Evolutionary conservation across 2,797 vertebrate genomes (phyloP).

Genomic region (Epinephelus awoara): DNA sequence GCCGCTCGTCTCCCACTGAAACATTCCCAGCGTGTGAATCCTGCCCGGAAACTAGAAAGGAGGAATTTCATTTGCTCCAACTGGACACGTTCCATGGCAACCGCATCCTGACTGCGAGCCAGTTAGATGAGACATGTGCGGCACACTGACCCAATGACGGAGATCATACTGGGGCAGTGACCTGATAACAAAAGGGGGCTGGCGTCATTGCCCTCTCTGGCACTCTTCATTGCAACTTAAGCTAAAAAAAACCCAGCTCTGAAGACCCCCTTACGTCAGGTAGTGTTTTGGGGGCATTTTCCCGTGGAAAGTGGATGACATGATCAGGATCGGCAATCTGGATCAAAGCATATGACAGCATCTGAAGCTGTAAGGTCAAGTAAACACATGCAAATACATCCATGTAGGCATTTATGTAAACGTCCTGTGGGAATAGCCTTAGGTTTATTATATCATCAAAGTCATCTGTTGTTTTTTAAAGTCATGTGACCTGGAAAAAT

Average conservation of each 20-base stretch:
- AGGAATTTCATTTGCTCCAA: constrained; percentile 72
- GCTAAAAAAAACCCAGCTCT: background rate
- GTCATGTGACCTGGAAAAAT: constrained; percentile 47
- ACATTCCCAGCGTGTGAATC: constrained; percentile 70
- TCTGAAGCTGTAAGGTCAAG: constrained; percentile 9
- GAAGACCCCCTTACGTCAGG: constrained; percentile 26
- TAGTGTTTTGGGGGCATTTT: constrained; percentile 7
- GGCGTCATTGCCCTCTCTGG: constrained; percentile 40
- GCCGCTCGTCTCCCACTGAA: constrained; percentile 57
- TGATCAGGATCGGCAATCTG: constrained; percentile 8
- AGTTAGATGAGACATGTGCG: constrained; percentile 70
- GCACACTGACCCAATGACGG: constrained; percentile 81
- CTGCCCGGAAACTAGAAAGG: constrained; percentile 83
- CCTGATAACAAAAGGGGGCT: constrained; percentile 72
- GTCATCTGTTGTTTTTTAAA: constrained; percentile 47
- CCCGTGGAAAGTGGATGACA: background rate
- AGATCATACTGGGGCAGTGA: constrained; percentile 65
- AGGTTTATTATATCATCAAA: constrained; percentile 45
- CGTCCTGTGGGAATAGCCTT: constrained; percentile 31
- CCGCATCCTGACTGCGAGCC: constrained; percentile 68
- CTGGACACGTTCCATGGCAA: constrained; percentile 81
- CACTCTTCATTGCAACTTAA: constrained; percentile 37
- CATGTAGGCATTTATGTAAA: constrained; percentile 41
- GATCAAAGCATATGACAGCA: constrained; percentile 21
- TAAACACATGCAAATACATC: constrained; percentile 8